Conservation (phyloP, 2,888 invertebrate genomes). For the Ephialtes manifestator region DNA sequence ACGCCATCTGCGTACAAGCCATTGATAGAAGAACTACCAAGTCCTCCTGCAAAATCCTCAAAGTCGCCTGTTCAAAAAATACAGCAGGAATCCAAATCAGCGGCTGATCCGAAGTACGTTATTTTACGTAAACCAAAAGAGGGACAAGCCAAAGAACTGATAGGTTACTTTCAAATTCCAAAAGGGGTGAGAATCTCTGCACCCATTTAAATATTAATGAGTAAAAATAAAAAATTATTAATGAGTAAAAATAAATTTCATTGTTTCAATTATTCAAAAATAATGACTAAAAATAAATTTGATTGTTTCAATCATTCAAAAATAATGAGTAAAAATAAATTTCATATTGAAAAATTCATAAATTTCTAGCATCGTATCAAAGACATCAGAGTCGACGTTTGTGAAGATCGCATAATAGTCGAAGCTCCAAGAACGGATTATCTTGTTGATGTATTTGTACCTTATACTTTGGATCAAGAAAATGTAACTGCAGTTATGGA, state of each 20-base stretch:
- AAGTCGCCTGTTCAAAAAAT: conserved; percentile 10
- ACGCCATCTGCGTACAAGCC: conserved; percentile 85
- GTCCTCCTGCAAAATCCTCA: conserved; percentile 45
- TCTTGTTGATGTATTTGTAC: conserved; percentile 90
- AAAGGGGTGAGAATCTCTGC: conserved; percentile 86
- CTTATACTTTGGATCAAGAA: conserved; percentile 89
- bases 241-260: no score
- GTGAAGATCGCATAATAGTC: conserved; percentile 92
- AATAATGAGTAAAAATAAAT: not conserved
- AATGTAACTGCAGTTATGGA: conserved; percentile 87
- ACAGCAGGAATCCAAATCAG: conserved; percentile 1
- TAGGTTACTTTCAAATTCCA: conserved; percentile 89
- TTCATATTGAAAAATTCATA: not conserved
- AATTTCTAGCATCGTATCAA: conserved; percentile 87
- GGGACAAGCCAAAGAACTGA: conserved; percentile 87
- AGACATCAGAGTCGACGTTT: conserved; percentile 90
- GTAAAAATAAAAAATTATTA: no score
- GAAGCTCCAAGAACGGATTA: conserved; percentile 89
- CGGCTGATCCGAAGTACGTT: conserved; percentile 72
- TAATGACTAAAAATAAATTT: no score
- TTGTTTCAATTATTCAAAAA: no score
- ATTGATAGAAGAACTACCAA: conserved; percentile 89
- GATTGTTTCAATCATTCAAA: no score
- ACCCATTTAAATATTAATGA: not conserved
- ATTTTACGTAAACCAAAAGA: conserved; percentile 86